A percentile compares a stretch with the other conserved stretches of the same genome.
Evolutionary conservation across 2,113 vertebrate genomes (phyloP).

Genomic region (Tragelaphus buxtoni): DNA sequence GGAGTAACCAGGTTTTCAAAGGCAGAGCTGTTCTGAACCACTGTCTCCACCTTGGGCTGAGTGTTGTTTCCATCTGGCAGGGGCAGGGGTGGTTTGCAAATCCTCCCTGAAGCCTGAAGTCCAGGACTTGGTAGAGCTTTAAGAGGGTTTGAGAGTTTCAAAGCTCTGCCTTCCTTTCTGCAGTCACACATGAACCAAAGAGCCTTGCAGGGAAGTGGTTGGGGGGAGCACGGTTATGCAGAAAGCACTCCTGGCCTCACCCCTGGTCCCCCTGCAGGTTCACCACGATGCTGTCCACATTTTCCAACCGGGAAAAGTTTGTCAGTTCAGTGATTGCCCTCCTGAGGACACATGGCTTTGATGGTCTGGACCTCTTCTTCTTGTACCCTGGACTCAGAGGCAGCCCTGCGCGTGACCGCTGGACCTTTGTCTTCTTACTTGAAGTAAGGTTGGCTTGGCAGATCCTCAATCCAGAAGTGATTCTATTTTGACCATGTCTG

Average conservation of each 20-base stretch:
- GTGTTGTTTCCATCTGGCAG: not conserved
- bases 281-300: slow-evolving; percentile 80
- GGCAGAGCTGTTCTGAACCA: not conserved
- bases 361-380: slow-evolving; percentile 90
- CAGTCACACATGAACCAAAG: accelerated
- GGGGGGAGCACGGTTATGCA: accelerated
- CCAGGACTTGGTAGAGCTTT: not conserved
- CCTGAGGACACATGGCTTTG: slow-evolving; percentile 84
- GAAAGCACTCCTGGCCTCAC: not conserved
- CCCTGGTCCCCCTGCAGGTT: slow-evolving; percentile 77
- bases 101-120: not conserved
- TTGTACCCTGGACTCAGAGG: slow-evolving; percentile 86
- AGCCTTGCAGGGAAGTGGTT: not conserved
- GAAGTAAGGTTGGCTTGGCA: slow-evolving; percentile 75
- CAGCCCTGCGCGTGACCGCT: slow-evolving; percentile 83
- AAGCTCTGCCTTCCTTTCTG: not conserved
- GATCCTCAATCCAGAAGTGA: not conserved
- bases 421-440: slow-evolving; percentile 82
- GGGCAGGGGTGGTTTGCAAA: not conserved
- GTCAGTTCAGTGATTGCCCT: slow-evolving; percentile 82
- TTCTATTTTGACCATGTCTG: not conserved
- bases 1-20: not conserved
- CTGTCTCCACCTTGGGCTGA: not conserved
- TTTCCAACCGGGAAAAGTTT: slow-evolving; percentile 80
- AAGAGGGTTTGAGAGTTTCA: not conserved